Evolutionary conservation across 2,797 vertebrate genomes (phyloP).

Genomic region (Hippocampus kuda): DNA sequence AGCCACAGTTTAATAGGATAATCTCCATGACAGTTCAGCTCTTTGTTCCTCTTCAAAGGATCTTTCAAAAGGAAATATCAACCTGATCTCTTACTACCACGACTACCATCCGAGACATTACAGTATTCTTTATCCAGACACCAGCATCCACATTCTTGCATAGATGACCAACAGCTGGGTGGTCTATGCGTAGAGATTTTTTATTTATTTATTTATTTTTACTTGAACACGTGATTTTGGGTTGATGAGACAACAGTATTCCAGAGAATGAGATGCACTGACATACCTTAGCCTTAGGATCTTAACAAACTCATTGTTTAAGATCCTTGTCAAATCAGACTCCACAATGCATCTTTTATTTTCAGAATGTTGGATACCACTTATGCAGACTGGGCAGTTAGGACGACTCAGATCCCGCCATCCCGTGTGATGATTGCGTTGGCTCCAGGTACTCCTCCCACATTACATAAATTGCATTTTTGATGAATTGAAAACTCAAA

Average conservation of each 20-base stretch:
- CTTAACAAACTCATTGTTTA: not conserved
- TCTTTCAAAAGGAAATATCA: conserved; percentile 35
- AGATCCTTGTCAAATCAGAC: not conserved
- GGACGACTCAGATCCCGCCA: too few species aligned
- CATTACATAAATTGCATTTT: too few species aligned
- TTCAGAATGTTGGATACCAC: not conserved
- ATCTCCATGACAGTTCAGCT: conserved; percentile 42
- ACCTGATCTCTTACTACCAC: conserved; percentile 50
- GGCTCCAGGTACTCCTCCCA: too few species aligned
- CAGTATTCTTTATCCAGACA: conserved; percentile 18
- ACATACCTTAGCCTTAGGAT: not conserved
- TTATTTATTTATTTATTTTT: not conserved
- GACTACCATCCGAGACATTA: conserved; percentile 30
- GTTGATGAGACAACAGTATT: too few species aligned
- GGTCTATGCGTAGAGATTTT: not conserved
- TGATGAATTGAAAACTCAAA: too few species aligned
- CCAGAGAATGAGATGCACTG: too few species aligned
- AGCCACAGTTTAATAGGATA: conserved; percentile 36
- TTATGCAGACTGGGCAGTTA: too few species aligned
- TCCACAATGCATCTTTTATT: not conserved
- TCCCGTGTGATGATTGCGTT: too few species aligned
- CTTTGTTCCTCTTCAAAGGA: conserved; percentile 64
- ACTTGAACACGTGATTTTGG: not conserved
- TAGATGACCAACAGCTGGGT: conserved; percentile 6
- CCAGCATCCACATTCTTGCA: conserved; percentile 24